Conservation (phyloP, 2,888 invertebrate genomes). For the Papilio elwesi region DNA sequence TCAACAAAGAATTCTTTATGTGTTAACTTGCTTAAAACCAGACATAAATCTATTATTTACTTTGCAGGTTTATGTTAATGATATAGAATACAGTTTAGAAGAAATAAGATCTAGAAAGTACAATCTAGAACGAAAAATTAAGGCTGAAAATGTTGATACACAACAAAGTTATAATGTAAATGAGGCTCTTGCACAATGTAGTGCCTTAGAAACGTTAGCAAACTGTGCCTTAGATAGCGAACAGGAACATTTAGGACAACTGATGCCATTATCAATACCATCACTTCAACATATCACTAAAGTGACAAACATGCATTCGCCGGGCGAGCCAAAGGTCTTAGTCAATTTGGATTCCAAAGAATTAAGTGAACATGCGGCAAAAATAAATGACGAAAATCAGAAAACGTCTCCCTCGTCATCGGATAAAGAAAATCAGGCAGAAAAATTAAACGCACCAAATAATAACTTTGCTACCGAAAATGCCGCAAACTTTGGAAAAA, state of each 20-base stretch:
- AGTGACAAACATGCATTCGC: constrained; percentile 78
- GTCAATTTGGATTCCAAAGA: constrained; percentile 80
- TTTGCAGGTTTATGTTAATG: constrained; percentile 78
- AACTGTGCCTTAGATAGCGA: constrained; percentile 78
- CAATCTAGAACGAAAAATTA: constrained; percentile 64
- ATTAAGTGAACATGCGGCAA: constrained; percentile 69
- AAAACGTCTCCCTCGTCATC: constrained; percentile 48
- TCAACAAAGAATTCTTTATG: too few relatives aligned
- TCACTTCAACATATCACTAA: constrained; percentile 77
- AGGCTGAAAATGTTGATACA: constrained; percentile 60
- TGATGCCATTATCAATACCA: constrained; percentile 76
- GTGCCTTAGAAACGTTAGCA: constrained; percentile 78
- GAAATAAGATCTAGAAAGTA: constrained; percentile 88
- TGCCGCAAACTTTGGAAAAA: constrained; percentile 64
- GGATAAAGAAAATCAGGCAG: constrained; percentile 70
- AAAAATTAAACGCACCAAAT: constrained; percentile 50
- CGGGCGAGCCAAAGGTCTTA: constrained; percentile 78
- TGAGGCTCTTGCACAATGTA: constrained; percentile 77
- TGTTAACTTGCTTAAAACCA: neutral
- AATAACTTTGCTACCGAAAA: constrained; percentile 61
- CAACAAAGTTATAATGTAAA: constrained; percentile 69
- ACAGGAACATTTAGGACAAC: constrained; percentile 75
- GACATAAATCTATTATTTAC: neutral
- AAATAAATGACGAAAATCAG: constrained; percentile 66
- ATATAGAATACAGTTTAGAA: constrained; percentile 90